Conservation (phyloP, 2,113 vertebrate species). For the Caracal caracal region DNA sequence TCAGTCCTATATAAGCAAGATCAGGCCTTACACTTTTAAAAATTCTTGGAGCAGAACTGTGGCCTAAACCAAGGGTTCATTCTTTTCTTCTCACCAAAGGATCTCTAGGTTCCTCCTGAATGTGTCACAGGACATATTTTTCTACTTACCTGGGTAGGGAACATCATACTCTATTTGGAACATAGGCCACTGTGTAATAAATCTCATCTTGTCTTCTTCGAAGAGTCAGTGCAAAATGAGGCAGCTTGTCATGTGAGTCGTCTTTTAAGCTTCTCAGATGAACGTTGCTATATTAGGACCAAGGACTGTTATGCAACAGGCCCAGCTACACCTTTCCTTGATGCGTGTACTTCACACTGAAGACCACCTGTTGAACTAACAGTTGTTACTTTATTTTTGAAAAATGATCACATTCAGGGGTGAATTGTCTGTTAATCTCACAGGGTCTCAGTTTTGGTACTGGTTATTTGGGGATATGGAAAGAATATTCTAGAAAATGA, state of each 20-base stretch:
- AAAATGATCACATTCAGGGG: slow-evolving; percentile 20
- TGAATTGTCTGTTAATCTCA: slow-evolving; percentile 4
- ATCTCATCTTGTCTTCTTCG: slow-evolving; percentile 58
- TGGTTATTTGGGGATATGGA: slow-evolving; percentile 6
- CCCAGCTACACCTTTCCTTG: slow-evolving; percentile 53
- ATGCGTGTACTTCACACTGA: background rate
- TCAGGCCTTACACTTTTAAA: slow-evolving; percentile 18
- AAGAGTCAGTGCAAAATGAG: slow-evolving; percentile 57
- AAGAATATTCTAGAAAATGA: slow-evolving; percentile 47
- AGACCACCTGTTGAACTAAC: slow-evolving; percentile 37
- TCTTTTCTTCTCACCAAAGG: background rate
- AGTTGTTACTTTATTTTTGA: slow-evolving; percentile 50
- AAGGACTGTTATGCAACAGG: slow-evolving; percentile 61
- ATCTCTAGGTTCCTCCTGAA: slow-evolving; percentile 32
- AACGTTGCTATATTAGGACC: slow-evolving; percentile 64
- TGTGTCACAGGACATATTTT: slow-evolving; percentile 26
- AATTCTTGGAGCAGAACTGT: background rate
- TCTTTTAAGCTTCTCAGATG: slow-evolving; percentile 67
- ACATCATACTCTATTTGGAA: slow-evolving; percentile 48
- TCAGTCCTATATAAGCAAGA: background rate
- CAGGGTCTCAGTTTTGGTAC: background rate
- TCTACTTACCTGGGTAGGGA: slow-evolving; percentile 17
- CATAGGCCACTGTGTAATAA: slow-evolving; percentile 55
- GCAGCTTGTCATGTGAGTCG: slow-evolving; percentile 57
- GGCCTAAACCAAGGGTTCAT: background rate